A percentile compares a stretch with the other conserved stretches of the same genome.
phyloP scores from a whole-genome alignment of 2,113 vertebrate species.

The Marcusenius ussheri region DNA sequence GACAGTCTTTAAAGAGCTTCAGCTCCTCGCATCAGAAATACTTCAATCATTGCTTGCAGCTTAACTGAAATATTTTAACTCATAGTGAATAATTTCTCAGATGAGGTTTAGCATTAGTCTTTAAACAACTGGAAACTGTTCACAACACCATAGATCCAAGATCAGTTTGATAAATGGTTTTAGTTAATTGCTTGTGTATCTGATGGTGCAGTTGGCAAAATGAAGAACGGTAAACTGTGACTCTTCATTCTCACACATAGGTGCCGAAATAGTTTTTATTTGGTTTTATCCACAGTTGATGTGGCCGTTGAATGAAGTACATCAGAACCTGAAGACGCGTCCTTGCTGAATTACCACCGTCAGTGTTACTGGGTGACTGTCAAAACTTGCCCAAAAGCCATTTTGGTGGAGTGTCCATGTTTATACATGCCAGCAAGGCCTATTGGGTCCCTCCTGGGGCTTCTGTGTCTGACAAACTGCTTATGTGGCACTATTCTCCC shows the following conservation, averaged over 20 bases:
- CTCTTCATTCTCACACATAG: neutral
- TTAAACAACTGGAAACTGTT: neutral
- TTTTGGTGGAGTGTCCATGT: neutral
- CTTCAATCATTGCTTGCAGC: neutral
- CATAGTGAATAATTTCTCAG: neutral
- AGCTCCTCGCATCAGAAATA: neutral
- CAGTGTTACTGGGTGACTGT: neutral
- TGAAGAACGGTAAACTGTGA: neutral
- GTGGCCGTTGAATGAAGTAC: neutral
- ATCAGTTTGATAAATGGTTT: neutral
- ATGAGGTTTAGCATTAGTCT: neutral
- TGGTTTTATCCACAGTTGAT: neutral
- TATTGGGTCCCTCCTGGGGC: neutral
- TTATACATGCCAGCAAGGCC: neutral
- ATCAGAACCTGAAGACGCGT: neutral
- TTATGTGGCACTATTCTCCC: constrained; percentile 10
- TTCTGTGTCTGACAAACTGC: neutral
- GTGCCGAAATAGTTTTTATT: neutral
- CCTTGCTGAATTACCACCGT: neutral
- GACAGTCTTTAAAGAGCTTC: neutral
- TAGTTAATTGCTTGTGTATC: neutral
- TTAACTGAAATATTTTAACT: neutral
- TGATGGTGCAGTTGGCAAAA: neutral
- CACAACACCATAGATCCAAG: neutral
- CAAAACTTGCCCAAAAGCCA: neutral